Conservation (phyloP, 2,888 invertebrate genomes). For the Polydrusus cervinus region DNA sequence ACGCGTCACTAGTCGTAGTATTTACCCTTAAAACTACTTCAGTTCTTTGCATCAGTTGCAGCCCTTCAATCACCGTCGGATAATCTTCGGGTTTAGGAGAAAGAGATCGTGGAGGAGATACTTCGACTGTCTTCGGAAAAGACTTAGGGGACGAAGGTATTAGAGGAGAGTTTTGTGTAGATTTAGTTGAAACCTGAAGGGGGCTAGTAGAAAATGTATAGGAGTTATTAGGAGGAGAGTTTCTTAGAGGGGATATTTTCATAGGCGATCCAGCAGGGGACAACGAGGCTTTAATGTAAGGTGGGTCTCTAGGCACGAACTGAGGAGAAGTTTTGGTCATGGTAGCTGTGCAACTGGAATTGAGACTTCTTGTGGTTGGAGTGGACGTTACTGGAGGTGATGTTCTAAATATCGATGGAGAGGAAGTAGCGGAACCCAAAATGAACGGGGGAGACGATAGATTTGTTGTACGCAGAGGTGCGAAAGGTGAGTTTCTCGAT, state of each 20-base stretch:
- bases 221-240: constrained; percentile 59
- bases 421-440: constrained; percentile 52
- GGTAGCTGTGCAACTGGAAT: constrained; percentile 39
- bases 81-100: constrained; percentile 59
- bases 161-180: constrained; percentile 34
- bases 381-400: constrained; percentile 50
- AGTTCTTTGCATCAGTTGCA: constrained; percentile 77
- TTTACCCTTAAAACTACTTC: constrained; percentile 78
- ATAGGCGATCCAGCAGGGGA: constrained; percentile 65
- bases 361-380: constrained; percentile 52
- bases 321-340: constrained; percentile 60
- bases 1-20: constrained; percentile 76
- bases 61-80: constrained; percentile 71
- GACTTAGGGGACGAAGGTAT: constrained; percentile 9
- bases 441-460: constrained; percentile 60
- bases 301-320: constrained; percentile 66
- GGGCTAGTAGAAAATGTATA: constrained; percentile 15
- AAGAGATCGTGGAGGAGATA: constrained; percentile 48
- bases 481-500: constrained; percentile 64
- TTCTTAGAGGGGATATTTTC: constrained; percentile 63
- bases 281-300: constrained; percentile 64
- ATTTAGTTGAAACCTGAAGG: constrained; percentile 26
- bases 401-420: constrained; percentile 29
- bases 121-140: constrained; percentile 36
- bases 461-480: constrained; percentile 65